Evolutionary conservation across 2,113 vertebrate species (phyloP).

Genomic region (Amblyornis subalaris): DNA sequence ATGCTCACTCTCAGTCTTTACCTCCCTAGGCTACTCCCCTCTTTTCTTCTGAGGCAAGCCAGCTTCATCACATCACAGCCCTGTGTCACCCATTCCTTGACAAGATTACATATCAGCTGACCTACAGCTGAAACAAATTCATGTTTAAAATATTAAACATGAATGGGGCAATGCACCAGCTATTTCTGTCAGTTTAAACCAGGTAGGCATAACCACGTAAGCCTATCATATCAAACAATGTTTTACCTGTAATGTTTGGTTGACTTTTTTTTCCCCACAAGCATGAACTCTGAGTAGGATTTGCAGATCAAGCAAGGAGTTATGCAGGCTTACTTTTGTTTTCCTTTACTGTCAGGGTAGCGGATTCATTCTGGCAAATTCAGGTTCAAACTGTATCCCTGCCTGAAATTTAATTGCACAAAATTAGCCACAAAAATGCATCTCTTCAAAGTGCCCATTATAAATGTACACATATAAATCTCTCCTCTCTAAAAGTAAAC

Average conservation of each 20-base stretch:
- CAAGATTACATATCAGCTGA: not conserved
- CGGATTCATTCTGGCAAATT: not conserved
- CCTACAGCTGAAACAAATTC: not conserved
- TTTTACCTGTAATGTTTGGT: not conserved
- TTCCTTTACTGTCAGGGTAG: not conserved
- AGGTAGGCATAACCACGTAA: not conserved
- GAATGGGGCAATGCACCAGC: not conserved
- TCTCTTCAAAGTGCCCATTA: not conserved
- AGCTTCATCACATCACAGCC: not conserved
- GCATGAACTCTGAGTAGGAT: not conserved
- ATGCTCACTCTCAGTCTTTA: not conserved
- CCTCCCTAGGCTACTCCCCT: not conserved
- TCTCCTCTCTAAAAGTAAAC: not conserved
- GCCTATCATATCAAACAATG: not conserved
- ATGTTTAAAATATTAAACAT: not conserved
- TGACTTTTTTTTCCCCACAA: no score
- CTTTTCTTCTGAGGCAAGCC: not conserved
- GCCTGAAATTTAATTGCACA: not conserved
- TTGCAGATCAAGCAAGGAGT: not conserved
- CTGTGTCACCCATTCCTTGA: not conserved
- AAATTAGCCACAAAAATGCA: not conserved
- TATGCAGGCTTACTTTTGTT: not conserved
- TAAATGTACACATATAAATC: not conserved
- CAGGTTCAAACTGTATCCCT: not conserved
- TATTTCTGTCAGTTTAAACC: not conserved